Evolutionary conservation across 2,113 vertebrate species (phyloP).

Genomic region (Myotis davidii): DNA sequence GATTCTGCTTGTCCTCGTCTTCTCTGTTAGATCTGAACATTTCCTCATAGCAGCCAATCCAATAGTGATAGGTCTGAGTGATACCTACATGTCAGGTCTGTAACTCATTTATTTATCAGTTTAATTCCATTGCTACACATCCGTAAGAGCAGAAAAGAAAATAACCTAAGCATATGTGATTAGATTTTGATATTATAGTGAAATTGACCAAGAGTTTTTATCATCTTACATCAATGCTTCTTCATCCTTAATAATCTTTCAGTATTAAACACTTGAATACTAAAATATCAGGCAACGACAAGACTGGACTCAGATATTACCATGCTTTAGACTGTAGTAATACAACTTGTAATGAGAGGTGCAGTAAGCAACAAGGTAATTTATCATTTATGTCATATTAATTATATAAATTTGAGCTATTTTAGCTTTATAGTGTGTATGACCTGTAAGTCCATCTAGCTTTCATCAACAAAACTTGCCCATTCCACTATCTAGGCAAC

Average conservation of each 20-base stretch:
- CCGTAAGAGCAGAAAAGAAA: not conserved
- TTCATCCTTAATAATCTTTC: not conserved
- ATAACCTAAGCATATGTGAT: not conserved
- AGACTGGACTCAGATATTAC: not conserved
- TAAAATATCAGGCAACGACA: not conserved
- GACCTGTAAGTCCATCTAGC: not conserved
- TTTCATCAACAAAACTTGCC: not conserved
- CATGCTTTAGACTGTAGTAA: not conserved
- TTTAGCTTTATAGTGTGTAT: not conserved
- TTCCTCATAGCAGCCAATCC: not conserved
- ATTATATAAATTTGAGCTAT: not conserved
- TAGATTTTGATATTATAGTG: not conserved
- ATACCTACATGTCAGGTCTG: not conserved
- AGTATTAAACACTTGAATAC: slow-evolving; percentile 1
- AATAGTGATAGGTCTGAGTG: not conserved
- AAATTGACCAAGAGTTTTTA: not conserved
- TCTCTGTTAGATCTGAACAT: not conserved
- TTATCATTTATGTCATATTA: not conserved
- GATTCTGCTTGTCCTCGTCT: not conserved
- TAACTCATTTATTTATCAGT: not conserved
- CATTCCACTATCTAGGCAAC: not conserved
- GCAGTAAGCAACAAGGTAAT: not conserved
- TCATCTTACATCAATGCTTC: not conserved
- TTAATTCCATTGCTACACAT: not conserved
- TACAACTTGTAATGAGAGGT: not conserved